Base-by-base conservation (phyloP, 2,888 invertebrate genomes). In the Sipunculus nudus region DNA sequence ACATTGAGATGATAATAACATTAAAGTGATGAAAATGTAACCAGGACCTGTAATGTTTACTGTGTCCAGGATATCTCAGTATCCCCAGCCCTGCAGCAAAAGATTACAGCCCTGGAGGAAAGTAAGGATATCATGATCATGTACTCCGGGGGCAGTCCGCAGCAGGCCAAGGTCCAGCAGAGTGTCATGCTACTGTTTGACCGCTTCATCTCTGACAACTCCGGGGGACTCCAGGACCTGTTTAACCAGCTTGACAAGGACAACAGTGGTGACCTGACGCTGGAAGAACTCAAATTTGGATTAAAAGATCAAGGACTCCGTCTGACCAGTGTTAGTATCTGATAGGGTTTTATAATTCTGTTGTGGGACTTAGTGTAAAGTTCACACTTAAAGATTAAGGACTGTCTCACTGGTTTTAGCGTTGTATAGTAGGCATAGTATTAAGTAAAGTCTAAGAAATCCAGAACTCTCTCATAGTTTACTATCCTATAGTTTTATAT, bases 231-330 rank as follows among this genome's bases (percentile, higher is more conserved):
- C 49, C 72, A 74, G 57, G 67, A 70, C 47, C 65, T 75, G 1
- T 78, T 77, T 53, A 61, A 65, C 10, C 73, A 75, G 38, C 72
- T 75, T 63, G 80, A 81, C 73, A 76, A 72, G 39, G 78, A 76
- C 38, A 67, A 68, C 21, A 69, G 71, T 49, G 78, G 79, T 0
- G 63, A 63, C 29, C 68, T 81, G 49, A 74, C 74, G 0, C 55
- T 71, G 5, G 80, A 80, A 28, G 80, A 81, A 56, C 61, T 79
- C 40, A 79, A 78, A 59, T 66, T 64, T 48, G 76, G 76, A 26
- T 66, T 81, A n/a, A 75, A 77, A 55, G 71, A 73, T 35, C 73
- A 75, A 10, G 80, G 80, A 21, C 72, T 81, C 1, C 65, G 78
- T 32, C 72, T 81, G 19, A 81, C 80, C 10, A 77, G 71, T 74